Conservation (phyloP, 2,113 vertebrate species). For the Electrona antarctica region DNA sequence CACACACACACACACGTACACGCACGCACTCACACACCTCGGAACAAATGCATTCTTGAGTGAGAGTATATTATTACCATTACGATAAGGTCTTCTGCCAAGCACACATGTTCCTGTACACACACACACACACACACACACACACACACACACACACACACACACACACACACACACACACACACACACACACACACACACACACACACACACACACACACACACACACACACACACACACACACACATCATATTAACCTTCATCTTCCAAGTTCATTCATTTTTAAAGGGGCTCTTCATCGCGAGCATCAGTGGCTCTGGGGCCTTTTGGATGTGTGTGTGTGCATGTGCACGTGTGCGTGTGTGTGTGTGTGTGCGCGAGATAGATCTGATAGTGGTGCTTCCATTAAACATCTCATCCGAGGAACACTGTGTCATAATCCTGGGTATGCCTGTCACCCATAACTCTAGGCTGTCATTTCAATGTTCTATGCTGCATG, state of each 20-base stretch:
- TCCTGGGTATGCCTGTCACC: constrained; percentile 50
- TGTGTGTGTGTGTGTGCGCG: not conserved
- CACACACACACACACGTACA: too few relatives aligned
- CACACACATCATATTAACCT: constrained; percentile 77
- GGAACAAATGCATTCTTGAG: constrained; percentile 68
- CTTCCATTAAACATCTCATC: constrained; percentile 62
- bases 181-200: too few relatives aligned
- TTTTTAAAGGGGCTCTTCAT: constrained; percentile 65
- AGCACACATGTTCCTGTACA: constrained; percentile 31
- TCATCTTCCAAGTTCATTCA: constrained; percentile 77
- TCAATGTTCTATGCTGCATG: constrained; percentile 34
- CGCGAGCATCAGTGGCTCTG: constrained; percentile 39
- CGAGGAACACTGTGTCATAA: constrained; percentile 59
- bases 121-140: too few relatives aligned
- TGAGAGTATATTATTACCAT: constrained; percentile 64
- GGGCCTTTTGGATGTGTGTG: constrained; percentile 43
- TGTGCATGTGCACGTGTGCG: too few relatives aligned
- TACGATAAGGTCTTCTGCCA: constrained; percentile 58
- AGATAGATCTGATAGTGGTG: constrained; percentile 53
- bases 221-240: too few relatives aligned
- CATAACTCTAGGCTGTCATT: constrained; percentile 63
- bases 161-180: too few relatives aligned
- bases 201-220: too few relatives aligned
- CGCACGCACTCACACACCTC: too few relatives aligned
- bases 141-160: too few relatives aligned